Evolutionary conservation across 1,140 invertebrate species (phyloP).

Genomic region (Drosophila bipectinata): DNA sequence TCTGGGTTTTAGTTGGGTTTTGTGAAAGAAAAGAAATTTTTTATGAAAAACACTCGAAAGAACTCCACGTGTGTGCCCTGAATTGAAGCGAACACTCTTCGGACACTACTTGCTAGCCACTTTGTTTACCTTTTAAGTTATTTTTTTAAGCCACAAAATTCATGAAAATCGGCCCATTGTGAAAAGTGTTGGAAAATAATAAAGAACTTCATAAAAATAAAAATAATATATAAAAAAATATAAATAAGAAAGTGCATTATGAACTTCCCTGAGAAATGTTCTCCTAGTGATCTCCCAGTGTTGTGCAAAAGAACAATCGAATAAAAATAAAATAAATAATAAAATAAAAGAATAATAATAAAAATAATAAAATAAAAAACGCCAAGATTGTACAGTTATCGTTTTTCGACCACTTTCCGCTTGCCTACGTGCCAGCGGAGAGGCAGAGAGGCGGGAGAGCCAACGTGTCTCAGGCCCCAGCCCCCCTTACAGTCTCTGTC

Average conservation of each 20-base stretch:
- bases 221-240: conserved; percentile 8
- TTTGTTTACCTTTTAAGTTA: conserved; percentile 37
- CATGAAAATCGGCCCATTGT: conserved; percentile 1
- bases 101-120: conserved; percentile 10
- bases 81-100: conserved; percentile 76
- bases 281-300: conserved; percentile 19
- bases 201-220: conserved; percentile 7
- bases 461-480: conserved; percentile 39
- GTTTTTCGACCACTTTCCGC: conserved; percentile 60
- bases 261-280: conserved; percentile 11
- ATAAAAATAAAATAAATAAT: background rate
- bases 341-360: background rate
- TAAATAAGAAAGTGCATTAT: conserved; percentile 5
- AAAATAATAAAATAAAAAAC: too few relatives aligned
- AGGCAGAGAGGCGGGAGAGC: conserved; percentile 26
- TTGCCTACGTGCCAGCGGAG: conserved; percentile 61
- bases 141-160: conserved; percentile 43
- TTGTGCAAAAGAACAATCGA: conserved; percentile 55
- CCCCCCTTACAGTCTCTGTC: conserved; percentile 1
- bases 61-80: conserved; percentile 41
- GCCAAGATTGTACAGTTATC: conserved; percentile 47
- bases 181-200: conserved; percentile 30
- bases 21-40: conserved; percentile 57
- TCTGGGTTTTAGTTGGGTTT: conserved; percentile 25
- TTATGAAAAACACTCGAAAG: conserved; percentile 73